Evolutionary conservation across 2,888 invertebrate genomes (phyloP).

Genomic region (Cerastis leucographa): DNA sequence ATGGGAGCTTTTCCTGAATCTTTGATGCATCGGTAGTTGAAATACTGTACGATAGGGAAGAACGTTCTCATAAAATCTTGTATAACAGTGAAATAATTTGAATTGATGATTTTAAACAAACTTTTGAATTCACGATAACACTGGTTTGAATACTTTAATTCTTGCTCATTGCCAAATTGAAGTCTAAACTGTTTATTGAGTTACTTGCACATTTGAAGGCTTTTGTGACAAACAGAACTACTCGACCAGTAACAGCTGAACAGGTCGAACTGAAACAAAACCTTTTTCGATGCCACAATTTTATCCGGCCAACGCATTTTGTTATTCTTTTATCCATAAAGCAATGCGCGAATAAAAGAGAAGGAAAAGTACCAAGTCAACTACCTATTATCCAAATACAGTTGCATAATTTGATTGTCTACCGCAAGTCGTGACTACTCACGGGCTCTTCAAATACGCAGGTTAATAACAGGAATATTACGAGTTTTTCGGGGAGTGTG

Average conservation of each 20-base stretch:
- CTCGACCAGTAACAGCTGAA: conserved; percentile 6
- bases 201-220: neutral
- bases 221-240: neutral
- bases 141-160: neutral
- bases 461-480: neutral
- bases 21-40: conserved; percentile 3
- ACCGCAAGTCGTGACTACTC: neutral
- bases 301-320: conserved; percentile 14
- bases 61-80: neutral
- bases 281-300: conserved; percentile 21
- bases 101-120: neutral
- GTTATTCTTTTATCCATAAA: conserved; percentile 43
- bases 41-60: neutral
- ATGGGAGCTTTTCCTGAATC: conserved; percentile 25
- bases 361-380: neutral
- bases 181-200: neutral
- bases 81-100: neutral
- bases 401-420: conserved; percentile 2
- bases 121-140: neutral
- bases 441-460: neutral
- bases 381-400: neutral
- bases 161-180: neutral
- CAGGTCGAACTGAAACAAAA: conserved; percentile 25
- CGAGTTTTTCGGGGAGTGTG: too few species aligned
- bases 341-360: conserved; percentile 21